Evolutionary conservation across 2,797 vertebrate species (phyloP).

Genomic region (Petrocephalus schoutedeni): DNA sequence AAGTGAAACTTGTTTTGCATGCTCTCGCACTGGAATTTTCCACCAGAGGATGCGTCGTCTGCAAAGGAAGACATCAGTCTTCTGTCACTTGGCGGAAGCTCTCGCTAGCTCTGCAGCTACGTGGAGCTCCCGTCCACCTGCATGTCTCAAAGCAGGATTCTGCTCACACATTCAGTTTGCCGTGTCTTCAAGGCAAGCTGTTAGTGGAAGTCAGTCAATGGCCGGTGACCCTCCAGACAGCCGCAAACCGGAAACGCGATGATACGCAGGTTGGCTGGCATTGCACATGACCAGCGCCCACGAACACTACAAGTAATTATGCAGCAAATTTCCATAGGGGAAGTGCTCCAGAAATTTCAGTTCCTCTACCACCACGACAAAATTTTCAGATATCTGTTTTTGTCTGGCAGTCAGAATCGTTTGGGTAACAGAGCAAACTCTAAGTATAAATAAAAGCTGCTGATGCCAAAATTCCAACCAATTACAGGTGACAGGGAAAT

Average conservation of each 20-base stretch:
- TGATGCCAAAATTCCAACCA: background rate
- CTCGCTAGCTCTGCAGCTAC: background rate
- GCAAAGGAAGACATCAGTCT: background rate
- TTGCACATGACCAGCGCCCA: background rate
- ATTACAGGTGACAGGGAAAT: background rate
- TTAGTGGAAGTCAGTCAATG: background rate
- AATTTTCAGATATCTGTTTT: background rate
- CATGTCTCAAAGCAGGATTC: background rate
- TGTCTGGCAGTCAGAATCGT: background rate
- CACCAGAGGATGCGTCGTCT: background rate
- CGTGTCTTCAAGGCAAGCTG: background rate
- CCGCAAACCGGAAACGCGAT: background rate
- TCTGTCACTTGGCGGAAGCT: background rate
- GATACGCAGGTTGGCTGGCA: background rate
- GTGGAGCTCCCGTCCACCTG: background rate
- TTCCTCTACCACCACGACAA: background rate
- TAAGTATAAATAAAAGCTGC: background rate
- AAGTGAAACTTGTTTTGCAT: background rate
- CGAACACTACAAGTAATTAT: background rate
- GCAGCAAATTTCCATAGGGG: background rate
- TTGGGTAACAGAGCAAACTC: background rate
- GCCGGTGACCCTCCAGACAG: background rate
- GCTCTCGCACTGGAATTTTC: slow-evolving; percentile 4
- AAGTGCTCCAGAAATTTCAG: background rate
- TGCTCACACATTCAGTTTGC: background rate